phyloP scores from a whole-genome alignment of 2,888 invertebrate genomes.

The Hypsopygia costalis region DNA sequence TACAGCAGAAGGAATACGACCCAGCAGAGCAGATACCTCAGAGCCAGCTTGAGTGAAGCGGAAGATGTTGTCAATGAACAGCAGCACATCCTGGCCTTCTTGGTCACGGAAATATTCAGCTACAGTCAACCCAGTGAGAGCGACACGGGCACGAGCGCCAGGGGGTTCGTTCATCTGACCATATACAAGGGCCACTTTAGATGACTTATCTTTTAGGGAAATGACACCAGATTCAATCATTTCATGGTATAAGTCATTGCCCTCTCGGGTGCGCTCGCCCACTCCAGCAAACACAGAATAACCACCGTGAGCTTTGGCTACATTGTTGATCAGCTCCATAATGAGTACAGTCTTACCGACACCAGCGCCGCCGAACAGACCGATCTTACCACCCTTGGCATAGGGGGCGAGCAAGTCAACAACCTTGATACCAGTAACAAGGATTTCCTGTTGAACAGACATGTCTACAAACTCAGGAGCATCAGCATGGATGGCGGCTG shows the following conservation, averaged over 20 bases:
- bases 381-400: constrained; percentile 97
- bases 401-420: constrained; percentile 96
- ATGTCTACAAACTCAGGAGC: constrained; percentile 95
- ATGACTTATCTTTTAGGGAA: constrained; percentile 92
- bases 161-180: constrained; percentile 99
- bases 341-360: constrained; percentile 98
- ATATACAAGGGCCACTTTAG: constrained; percentile 96
- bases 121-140: constrained; percentile 94
- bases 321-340: constrained; percentile 98
- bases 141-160: constrained; percentile 96
- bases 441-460: constrained; percentile 94
- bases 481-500: constrained; percentile 92
- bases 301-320: constrained; percentile 97
- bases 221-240: constrained; percentile 98
- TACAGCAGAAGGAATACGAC: constrained; percentile 97
- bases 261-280: constrained; percentile 97
- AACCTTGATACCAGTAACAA: constrained; percentile 97
- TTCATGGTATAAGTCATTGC: constrained; percentile 97
- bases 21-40: constrained; percentile 93
- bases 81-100: constrained; percentile 96
- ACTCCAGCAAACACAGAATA: constrained; percentile 98
- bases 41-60: constrained; percentile 96
- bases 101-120: constrained; percentile 97
- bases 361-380: constrained; percentile 96
- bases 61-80: constrained; percentile 98